Evolutionary conservation across 2,888 invertebrate species (phyloP).

Genomic region (Agrochola macilenta): DNA sequence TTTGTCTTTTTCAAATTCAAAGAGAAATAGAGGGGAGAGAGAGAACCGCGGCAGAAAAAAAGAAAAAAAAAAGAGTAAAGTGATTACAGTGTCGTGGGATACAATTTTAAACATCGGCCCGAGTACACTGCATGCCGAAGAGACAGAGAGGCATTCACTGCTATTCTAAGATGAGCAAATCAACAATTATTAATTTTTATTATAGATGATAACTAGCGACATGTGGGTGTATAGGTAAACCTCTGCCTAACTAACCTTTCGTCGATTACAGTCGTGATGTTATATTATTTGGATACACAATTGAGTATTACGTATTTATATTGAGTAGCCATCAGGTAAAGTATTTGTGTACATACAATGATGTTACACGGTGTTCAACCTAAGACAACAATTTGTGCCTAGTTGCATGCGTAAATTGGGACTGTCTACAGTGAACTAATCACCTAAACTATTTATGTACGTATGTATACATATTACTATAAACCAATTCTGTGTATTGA

Average conservation of each 20-base stretch:
- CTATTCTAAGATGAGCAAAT: too few species aligned
- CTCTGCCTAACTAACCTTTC: background rate
- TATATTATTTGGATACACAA: background rate
- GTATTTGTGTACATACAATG: constrained; percentile 6
- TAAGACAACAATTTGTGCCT: constrained; percentile 1
- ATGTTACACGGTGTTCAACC: constrained; percentile 14
- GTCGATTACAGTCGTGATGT: too few species aligned
- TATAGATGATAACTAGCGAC: background rate
- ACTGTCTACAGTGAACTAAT: constrained; percentile 17
- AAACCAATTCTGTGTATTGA: constrained; percentile 1
- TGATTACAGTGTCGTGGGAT: too few species aligned
- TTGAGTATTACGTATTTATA: background rate
- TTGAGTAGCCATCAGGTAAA: background rate
- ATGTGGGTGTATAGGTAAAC: background rate
- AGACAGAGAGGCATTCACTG: too few species aligned
- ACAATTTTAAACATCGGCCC: too few species aligned
- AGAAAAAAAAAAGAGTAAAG: too few species aligned
- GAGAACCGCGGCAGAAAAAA: too few species aligned
- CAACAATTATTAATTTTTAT: too few species aligned
- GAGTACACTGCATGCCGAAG: too few species aligned
- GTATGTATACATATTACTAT: background rate
- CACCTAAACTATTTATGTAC: background rate
- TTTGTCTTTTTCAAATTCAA: too few species aligned
- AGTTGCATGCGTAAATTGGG: constrained; percentile 7
- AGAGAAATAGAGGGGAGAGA: too few species aligned